Percentiles rank a stretch among this genome's conserved stretches.
Evolutionary conservation across 2,113 vertebrate species (phyloP).

Genomic region (Crotalus viridis): DNA sequence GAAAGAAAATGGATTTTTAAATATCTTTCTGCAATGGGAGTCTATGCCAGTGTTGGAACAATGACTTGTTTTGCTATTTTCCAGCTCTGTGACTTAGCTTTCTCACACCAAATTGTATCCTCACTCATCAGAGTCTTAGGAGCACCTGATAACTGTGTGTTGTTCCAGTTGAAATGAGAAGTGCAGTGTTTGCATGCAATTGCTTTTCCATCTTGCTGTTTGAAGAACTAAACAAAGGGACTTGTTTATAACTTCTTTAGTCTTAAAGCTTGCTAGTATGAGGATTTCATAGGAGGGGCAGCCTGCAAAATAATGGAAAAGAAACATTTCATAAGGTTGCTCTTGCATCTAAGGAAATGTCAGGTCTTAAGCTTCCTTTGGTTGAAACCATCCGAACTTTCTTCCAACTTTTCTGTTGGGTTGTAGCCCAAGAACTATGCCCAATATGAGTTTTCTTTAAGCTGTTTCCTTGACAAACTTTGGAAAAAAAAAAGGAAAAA

Average conservation of each 20-base stretch:
- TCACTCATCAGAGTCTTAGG: not conserved
- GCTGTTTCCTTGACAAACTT: not conserved
- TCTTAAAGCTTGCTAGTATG: not conserved
- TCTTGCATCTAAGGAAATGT: not conserved
- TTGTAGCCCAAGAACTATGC: not conserved
- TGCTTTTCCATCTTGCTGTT: not conserved
- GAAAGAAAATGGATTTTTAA: slow-evolving; percentile 1
- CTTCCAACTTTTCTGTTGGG: not conserved
- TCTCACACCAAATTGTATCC: not conserved
- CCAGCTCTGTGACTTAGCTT: not conserved
- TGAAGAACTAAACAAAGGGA: not conserved
- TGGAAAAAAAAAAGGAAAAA: not conserved
- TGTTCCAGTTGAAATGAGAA: not conserved
- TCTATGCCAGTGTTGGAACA: not conserved
- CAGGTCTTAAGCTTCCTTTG: not conserved
- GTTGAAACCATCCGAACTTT: not conserved
- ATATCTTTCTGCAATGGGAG: not conserved
- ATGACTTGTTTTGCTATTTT: not conserved
- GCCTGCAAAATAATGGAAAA: not conserved
- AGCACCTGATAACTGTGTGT: not conserved
- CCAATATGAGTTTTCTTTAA: not conserved
- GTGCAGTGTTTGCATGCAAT: not conserved
- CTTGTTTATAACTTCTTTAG: not conserved
- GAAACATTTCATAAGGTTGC: not conserved
- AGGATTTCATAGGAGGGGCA: not conserved